Conservation (phyloP, 2,797 vertebrate genomes). For the Rhincodon typus region DNA sequence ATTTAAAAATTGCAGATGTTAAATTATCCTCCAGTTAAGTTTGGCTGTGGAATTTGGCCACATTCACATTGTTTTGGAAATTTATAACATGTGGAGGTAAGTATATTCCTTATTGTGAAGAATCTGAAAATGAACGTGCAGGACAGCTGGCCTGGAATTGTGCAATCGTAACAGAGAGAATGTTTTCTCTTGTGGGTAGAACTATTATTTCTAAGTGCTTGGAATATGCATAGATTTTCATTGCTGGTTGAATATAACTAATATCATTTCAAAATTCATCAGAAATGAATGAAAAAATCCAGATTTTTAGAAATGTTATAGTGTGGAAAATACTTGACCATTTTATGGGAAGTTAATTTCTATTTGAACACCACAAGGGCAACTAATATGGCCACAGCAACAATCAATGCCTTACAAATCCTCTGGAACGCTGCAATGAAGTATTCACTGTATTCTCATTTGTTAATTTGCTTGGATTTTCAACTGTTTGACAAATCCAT, state of each 20-base stretch:
- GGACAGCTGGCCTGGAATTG: neutral
- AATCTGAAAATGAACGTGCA: neutral
- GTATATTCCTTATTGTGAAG: neutral
- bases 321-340: neutral
- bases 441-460: neutral
- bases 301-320: neutral
- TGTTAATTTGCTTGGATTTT: neutral
- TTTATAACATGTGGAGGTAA: neutral
- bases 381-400: neutral
- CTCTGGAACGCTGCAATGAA: neutral
- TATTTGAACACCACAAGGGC: neutral
- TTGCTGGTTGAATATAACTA: neutral
- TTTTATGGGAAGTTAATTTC: neutral
- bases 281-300: neutral
- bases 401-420: neutral
- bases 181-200: neutral
- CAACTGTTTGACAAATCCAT: neutral
- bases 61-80: neutral
- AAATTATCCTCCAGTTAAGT: neutral
- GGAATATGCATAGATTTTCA: neutral
- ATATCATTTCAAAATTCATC: neutral
- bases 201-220: neutral
- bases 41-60: no score
- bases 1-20: slow-evolving; percentile 7
- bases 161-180: neutral